phyloP scores from a whole-genome alignment of 2,888 invertebrate genomes.

The Hybos culiciformis region DNA sequence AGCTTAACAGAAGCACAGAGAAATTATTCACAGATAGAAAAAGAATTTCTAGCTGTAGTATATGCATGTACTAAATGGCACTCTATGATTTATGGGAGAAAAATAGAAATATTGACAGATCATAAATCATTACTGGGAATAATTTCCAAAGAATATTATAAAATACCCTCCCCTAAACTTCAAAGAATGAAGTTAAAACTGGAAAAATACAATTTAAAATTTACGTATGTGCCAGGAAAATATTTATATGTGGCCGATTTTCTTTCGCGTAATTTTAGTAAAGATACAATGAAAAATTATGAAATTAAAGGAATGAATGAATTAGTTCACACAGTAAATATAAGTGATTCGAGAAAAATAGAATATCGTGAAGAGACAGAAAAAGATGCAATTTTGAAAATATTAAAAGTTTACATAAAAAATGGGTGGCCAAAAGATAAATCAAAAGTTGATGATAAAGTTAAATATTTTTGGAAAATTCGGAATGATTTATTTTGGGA shows the following conservation, averaged over 20 bases:
- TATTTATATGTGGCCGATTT: conserved; percentile 15
- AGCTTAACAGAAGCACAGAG: conserved; percentile 15
- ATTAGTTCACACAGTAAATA: conserved; percentile 9
- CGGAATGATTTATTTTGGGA: conserved; percentile 17
- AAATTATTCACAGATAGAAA: conserved; percentile 18
- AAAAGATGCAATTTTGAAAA: conserved; percentile 5
- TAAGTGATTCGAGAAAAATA: conserved; percentile 7
- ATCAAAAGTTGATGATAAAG: conserved; percentile 8
- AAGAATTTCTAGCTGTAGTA: conserved; percentile 17
- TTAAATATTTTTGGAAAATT: conserved; percentile 17
- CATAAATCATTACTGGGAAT: conserved; percentile 12
- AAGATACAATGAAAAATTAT: conserved; percentile 6
- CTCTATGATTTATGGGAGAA: conserved; percentile 15
- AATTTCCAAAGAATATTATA: conserved; percentile 11
- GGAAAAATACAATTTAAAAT: conserved; percentile 15
- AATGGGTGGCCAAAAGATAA: conserved; percentile 14
- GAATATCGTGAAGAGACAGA: conserved; percentile 4
- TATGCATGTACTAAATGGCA: conserved; percentile 17
- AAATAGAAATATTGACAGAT: conserved; percentile 9
- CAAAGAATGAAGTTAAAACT: conserved; percentile 16
- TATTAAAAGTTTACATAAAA: conserved; percentile 5
- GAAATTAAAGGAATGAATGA: conserved; percentile 9
- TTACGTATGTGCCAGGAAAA: conserved; percentile 18
- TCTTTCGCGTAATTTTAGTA: conserved; percentile 11
- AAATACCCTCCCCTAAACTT: conserved; percentile 15